Evolutionary conservation across 2,797 vertebrate species (phyloP).

Genomic region (Labeo calbasu): DNA sequence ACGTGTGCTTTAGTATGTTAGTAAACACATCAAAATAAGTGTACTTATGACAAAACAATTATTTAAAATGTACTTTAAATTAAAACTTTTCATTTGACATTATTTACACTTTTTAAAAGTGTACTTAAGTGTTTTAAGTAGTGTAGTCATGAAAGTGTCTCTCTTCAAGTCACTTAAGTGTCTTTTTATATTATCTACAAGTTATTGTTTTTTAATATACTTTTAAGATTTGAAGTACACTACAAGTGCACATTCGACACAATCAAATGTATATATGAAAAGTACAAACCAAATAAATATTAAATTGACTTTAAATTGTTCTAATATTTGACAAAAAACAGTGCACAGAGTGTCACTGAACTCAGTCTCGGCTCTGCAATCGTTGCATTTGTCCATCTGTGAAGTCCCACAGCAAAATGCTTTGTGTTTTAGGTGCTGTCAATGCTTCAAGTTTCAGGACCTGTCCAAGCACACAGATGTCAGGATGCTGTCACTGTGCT

Average conservation of each 20-base stretch:
- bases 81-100: too few relatives aligned
- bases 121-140: too few relatives aligned
- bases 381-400: not conserved
- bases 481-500: not conserved
- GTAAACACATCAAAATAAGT: not conserved
- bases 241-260: not conserved
- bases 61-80: too few relatives aligned
- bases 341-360: not conserved
- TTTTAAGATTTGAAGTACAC: too few relatives aligned
- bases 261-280: not conserved
- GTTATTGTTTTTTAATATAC: too few relatives aligned
- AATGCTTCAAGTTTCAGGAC: not conserved
- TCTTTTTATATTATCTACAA: too few relatives aligned
- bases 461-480: not conserved
- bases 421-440: not conserved
- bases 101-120: too few relatives aligned
- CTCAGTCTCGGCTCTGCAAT: not conserved
- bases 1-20: not conserved
- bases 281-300: not conserved
- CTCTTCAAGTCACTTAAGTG: too few relatives aligned
- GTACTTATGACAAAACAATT: too few relatives aligned
- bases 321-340: not conserved
- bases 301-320: not conserved
- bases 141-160: too few relatives aligned
- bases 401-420: not conserved